These are phyloP conservation scores for Bombylius major DNA, from an alignment of 2,888 invertebrate genomes.

Conservation along the genomic window DNA sequence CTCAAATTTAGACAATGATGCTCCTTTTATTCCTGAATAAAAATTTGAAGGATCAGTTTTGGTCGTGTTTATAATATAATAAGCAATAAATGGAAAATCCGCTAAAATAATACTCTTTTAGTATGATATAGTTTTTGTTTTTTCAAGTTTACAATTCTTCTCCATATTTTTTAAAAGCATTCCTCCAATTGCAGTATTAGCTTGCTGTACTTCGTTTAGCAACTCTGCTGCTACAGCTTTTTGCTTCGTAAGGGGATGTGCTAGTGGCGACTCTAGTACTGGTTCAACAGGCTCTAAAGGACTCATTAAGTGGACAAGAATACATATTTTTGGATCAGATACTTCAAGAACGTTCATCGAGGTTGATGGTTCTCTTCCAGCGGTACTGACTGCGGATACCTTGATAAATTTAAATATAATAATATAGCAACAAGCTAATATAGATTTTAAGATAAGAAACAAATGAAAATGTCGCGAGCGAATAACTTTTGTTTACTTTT, in stretches of 20 bases:
- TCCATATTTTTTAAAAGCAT: slow-evolving; percentile 87
- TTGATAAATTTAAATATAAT: slow-evolving; percentile 18
- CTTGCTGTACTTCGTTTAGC: slow-evolving; percentile 53
- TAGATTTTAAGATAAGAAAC: too few species aligned
- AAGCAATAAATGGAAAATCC: slow-evolving; percentile 83
- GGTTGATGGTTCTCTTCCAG: slow-evolving; percentile 34
- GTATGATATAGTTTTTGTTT: too few species aligned
- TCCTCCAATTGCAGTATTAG: slow-evolving; percentile 62
- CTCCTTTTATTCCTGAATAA: slow-evolving; percentile 71
- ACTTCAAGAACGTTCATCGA: slow-evolving; percentile 66
- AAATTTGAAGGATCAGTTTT: slow-evolving; percentile 76
- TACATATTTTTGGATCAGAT: slow-evolving; percentile 79
- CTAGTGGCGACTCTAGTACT: slow-evolving; percentile 68
- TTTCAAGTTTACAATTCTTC: slow-evolving; percentile 47
- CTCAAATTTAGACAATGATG: slow-evolving; percentile 75
- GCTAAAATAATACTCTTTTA: slow-evolving; percentile 40
- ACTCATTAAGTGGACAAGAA: slow-evolving; percentile 81
- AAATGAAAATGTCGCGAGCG: too few species aligned
- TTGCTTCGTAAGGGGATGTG: slow-evolving; percentile 67
- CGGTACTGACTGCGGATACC: slow-evolving; percentile 53
- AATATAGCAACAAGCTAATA: too few species aligned
- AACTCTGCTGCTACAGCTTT: slow-evolving; percentile 65
- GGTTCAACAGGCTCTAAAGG: slow-evolving; percentile 77
- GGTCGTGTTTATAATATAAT: slow-evolving; percentile 78
- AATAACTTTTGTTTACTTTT: too few species aligned